These are phyloP conservation scores for Nomada fucata DNA, from an alignment of 2,888 invertebrate species.

Conservation along the genomic window DNA sequence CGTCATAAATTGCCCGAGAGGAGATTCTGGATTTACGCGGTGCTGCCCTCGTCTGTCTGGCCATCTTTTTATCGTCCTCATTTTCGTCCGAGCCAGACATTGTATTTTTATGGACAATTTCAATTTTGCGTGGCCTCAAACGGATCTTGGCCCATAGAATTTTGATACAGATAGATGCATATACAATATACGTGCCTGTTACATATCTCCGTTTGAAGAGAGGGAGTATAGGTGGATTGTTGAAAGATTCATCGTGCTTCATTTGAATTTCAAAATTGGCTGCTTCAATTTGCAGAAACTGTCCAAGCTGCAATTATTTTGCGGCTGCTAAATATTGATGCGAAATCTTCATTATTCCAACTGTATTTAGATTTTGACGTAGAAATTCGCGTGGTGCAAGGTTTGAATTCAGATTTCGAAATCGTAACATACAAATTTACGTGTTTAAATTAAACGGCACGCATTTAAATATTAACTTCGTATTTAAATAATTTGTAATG, in stretches of 20 bases:
- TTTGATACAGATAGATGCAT: not conserved
- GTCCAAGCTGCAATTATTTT: not conserved
- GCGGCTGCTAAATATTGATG: too few species aligned
- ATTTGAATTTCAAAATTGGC: not conserved
- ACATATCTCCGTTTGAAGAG: too few species aligned
- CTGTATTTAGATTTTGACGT: too few species aligned
- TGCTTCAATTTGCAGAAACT: not conserved
- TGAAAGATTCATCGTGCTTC: too few species aligned
- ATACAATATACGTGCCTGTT: too few species aligned
- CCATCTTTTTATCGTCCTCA: constrained; percentile 33
- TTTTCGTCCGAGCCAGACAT: constrained; percentile 11
- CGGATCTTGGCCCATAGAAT: too few species aligned
- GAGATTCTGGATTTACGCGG: constrained; percentile 61
- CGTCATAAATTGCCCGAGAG: constrained; percentile 66
- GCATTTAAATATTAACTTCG: not conserved
- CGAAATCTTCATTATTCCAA: too few species aligned
- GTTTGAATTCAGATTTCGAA: not conserved
- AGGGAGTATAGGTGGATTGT: too few species aligned
- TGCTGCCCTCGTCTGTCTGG: constrained; percentile 26
- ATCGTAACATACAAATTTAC: not conserved
- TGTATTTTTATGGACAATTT: constrained; percentile 3
- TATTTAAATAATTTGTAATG: too few species aligned
- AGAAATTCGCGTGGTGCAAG: not conserved
- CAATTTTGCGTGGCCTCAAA: not conserved
- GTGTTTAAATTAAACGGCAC: not conserved